A percentile compares a stretch with the other conserved stretches of the same genome.
Conservation (phyloP, 2,888 invertebrate species). For the Shargacucullia verbasci region DNA sequence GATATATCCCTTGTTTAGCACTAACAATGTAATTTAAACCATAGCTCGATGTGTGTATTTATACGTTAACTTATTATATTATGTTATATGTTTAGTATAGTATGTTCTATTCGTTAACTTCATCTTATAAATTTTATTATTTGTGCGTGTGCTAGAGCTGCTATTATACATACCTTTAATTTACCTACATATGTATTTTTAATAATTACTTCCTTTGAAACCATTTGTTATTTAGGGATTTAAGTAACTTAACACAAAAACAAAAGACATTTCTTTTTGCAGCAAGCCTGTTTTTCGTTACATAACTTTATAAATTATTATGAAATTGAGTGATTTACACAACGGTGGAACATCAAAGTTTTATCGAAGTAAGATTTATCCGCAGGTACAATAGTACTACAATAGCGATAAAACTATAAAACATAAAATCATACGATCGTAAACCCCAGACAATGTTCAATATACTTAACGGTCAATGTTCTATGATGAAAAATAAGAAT, state of each 20-base stretch:
- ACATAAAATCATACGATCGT: constrained; percentile 28
- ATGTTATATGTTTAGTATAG: too few species aligned
- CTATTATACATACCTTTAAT: too few species aligned
- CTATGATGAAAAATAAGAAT: constrained; percentile 24
- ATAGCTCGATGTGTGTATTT: constrained; percentile 1
- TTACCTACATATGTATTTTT: too few species aligned
- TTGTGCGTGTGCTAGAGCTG: too few species aligned
- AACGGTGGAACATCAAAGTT: neutral
- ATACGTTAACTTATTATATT: neutral
- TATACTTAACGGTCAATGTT: constrained; percentile 16
- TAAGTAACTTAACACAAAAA: too few species aligned
- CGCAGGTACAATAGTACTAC: neutral
- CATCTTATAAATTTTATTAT: too few species aligned
- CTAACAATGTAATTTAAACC: constrained; percentile 32
- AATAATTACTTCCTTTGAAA: too few species aligned
- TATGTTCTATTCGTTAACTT: too few species aligned
- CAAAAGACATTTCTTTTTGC: too few species aligned
- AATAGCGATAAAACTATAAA: constrained; percentile 16
- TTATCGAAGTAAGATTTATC: constrained; percentile 3
- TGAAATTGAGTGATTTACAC: neutral
- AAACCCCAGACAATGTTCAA: constrained; percentile 27
- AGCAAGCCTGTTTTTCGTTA: too few species aligned
- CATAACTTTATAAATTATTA: neutral
- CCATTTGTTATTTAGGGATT: too few species aligned
- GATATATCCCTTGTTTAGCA: constrained; percentile 29